Evolutionary conservation across 2,888 invertebrate genomes (phyloP).

Genomic region (Arge pagana): DNA sequence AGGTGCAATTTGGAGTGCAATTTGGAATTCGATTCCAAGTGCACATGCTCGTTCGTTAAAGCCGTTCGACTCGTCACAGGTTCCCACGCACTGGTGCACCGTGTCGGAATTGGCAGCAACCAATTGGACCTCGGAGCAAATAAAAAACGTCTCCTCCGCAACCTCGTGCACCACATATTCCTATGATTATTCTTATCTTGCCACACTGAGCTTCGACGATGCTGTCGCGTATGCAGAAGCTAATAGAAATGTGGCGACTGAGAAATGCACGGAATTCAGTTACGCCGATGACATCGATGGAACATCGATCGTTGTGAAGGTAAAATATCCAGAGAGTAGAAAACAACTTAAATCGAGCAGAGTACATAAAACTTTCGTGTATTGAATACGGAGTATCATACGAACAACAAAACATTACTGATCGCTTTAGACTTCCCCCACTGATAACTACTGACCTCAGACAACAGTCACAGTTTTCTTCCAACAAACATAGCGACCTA

Average conservation of each 20-base stretch:
- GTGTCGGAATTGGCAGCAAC: constrained; percentile 54
- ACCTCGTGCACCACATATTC: constrained; percentile 57
- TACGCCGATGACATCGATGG: constrained; percentile 47
- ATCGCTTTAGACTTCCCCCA: no score
- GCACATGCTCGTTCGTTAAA: no score
- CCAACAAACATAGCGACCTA: no score
- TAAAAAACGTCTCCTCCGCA: constrained; percentile 53
- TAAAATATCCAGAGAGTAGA: constrained; percentile 34
- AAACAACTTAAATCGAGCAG: no score
- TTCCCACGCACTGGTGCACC: constrained; percentile 59
- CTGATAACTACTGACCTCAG: no score
- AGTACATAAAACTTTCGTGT: no score
- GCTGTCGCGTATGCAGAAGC: constrained; percentile 52
- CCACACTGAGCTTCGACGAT: constrained; percentile 55
- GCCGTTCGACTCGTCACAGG: no score
- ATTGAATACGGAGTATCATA: no score
- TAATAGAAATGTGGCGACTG: constrained; percentile 40
- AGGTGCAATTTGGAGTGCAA: no score
- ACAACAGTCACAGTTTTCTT: no score
- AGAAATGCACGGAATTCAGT: constrained; percentile 51
- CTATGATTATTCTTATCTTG: constrained; percentile 58
- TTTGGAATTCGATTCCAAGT: no score
- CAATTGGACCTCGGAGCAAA: constrained; percentile 60
- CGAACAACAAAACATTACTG: no score
- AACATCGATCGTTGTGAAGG: constrained; percentile 59